Base-by-base conservation (phyloP, 1,140 invertebrate genomes). In the Papilio machaon region DNA sequence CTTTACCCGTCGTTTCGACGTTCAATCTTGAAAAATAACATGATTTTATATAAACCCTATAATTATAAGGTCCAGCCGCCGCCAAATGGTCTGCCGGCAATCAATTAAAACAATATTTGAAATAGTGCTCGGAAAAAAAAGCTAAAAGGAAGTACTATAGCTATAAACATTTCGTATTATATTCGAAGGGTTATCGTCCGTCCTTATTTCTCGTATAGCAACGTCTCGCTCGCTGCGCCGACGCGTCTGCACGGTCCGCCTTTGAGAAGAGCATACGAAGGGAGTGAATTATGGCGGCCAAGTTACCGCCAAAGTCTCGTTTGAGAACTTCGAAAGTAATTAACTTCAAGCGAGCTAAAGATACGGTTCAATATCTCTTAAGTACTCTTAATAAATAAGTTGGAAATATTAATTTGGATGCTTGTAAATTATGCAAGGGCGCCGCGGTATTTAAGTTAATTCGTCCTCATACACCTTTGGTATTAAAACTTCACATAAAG, bases 91-190 rank as follows among this genome's bases (percentile, higher is more conserved):
- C 90, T 93, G 88, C 86, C 86, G 86, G 90, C 90, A 91, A 92
- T 92, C 90, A 92, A 92, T 92, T 92, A 92, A 92, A 93, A 93
- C 91, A 92, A 93, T 93, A 93, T 93, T 92, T 92, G 91, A 92
- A 92, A 92, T 93, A 90, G 88, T 91, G 88, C 86, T 85, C 81
- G 82, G 38, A 82, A 89, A 93, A 93, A 92, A 92, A 92, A 90
- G 86, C 89, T 91, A 91, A 91, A 92, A 89, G 90, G 90, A 89
- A 89, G 87, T 90, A 85, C 88, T 88, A 84, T 85, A 87, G 86
- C 90, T 89, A 92, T 92, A 91, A 92, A 91, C 88, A 88, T 91
- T 90, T 85, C 82, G 85, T 90, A 87, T 91, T 89, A 90, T 88
- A 83, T 84, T 88, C 85, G 85, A 86, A 80, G 83, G 79, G 47